Evolutionary conservation across 2,113 vertebrate genomes (phyloP).

Genomic region (Rana temporaria): DNA sequence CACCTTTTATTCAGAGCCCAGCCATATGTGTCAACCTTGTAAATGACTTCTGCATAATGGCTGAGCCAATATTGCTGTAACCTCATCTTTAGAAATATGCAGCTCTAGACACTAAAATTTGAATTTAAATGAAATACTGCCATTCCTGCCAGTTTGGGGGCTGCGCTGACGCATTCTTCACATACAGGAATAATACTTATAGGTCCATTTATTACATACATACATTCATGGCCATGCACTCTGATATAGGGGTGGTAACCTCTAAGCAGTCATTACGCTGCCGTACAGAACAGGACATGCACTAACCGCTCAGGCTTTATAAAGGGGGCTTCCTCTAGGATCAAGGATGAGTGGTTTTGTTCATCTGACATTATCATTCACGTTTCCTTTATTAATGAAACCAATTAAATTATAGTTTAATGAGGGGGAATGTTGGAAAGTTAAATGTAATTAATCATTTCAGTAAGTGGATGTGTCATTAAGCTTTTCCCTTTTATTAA

Average conservation of each 20-base stretch:
- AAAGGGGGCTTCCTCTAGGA: constrained; percentile 2
- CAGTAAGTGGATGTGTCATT: constrained; percentile 10
- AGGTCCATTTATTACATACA: constrained; percentile 18
- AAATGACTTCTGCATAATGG: constrained; percentile 14
- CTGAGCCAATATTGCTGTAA: neutral
- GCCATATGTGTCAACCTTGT: neutral
- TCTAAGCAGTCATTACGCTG: neutral
- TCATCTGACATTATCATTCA: constrained; percentile 24
- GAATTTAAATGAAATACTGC: constrained; percentile 22
- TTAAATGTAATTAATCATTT: constrained; percentile 27
- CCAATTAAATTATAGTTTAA: constrained; percentile 41
- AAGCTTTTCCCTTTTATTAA: constrained; percentile 21
- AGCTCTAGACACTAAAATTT: neutral
- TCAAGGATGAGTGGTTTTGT: neutral
- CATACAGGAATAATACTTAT: neutral
- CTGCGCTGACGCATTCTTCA: neutral
- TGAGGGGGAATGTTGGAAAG: constrained; percentile 22
- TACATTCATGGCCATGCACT: constrained; percentile 29
- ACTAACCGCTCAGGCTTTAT: neutral
- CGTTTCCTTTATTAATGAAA: constrained; percentile 29
- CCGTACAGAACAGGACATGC: neutral
- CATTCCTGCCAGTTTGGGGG: neutral
- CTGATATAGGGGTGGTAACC: neutral
- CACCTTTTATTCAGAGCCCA: neutral
- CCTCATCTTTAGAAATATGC: neutral